Percentiles rank a stretch among this genome's conserved stretches.
phyloP scores from a whole-genome alignment of 2,113 vertebrate species.

The Rhinolophus sinicus region DNA sequence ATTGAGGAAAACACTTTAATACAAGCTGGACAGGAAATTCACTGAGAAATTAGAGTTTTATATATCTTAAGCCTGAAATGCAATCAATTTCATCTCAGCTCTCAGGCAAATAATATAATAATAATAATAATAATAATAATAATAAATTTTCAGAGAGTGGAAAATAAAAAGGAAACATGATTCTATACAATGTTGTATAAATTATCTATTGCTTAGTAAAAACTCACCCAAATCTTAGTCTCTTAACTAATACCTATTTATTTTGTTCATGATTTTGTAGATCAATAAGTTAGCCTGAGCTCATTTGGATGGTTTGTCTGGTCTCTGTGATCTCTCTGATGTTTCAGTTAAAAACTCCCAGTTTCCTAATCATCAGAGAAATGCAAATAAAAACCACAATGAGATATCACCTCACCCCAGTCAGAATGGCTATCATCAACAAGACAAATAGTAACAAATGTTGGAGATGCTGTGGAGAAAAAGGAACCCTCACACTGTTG shows the following conservation, averaged over 20 bases:
- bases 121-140: background rate
- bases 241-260: background rate
- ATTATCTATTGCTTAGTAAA: background rate
- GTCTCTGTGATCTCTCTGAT: background rate
- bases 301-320: background rate
- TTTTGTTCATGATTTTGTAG: background rate
- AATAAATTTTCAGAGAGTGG: background rate
- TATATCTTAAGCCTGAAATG: background rate
- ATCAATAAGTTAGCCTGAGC: background rate
- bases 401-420: no score
- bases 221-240: background rate
- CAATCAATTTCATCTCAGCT: background rate
- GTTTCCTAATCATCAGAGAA: no score
- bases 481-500: no score
- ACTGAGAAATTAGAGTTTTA: background rate
- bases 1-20: background rate
- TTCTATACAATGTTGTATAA: background rate
- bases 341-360: background rate
- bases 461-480: no score
- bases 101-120: background rate
- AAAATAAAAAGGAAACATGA: background rate
- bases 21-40: background rate
- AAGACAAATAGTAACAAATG: no score
- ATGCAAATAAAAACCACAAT: no score
- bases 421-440: no score